These are phyloP conservation scores for Heterocephalus glaber DNA, from an alignment of 2,113 vertebrate species.

Conservation along the genomic window DNA sequence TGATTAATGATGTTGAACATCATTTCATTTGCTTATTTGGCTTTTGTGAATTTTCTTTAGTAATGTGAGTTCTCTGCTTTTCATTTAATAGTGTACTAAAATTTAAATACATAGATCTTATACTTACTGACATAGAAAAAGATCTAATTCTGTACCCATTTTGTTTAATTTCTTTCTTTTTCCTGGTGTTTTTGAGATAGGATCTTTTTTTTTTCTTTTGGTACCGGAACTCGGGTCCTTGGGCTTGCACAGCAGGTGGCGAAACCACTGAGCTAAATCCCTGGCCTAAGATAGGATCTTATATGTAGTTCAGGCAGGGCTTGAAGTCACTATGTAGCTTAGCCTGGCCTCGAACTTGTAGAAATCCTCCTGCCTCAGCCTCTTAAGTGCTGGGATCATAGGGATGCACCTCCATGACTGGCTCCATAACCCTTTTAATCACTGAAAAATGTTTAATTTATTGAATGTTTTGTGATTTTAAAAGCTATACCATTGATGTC, in stretches of 20 bases:
- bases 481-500: background rate
- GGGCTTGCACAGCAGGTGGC: too few species aligned
- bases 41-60: background rate
- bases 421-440: background rate
- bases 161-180: too few species aligned
- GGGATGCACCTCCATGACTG: background rate
- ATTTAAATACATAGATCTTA: background rate
- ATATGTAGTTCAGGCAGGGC: background rate
- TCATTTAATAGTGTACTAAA: slow-evolving; percentile 3
- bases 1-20: background rate
- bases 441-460: slow-evolving; percentile 31
- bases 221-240: too few species aligned
- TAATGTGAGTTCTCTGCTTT: background rate
- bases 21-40: background rate
- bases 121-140: background rate
- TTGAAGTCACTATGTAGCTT: background rate
- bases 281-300: background rate
- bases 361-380: background rate
- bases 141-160: background rate
- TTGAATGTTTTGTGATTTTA: background rate
- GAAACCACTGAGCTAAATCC: too few species aligned
- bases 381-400: background rate
- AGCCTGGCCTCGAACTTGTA: background rate
- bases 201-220: too few species aligned
- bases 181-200: too few species aligned